Percentiles rank a stretch among this genome's conserved stretches.
Conservation (phyloP, 2,797 vertebrate species). For the Halcyon leucocephala region DNA sequence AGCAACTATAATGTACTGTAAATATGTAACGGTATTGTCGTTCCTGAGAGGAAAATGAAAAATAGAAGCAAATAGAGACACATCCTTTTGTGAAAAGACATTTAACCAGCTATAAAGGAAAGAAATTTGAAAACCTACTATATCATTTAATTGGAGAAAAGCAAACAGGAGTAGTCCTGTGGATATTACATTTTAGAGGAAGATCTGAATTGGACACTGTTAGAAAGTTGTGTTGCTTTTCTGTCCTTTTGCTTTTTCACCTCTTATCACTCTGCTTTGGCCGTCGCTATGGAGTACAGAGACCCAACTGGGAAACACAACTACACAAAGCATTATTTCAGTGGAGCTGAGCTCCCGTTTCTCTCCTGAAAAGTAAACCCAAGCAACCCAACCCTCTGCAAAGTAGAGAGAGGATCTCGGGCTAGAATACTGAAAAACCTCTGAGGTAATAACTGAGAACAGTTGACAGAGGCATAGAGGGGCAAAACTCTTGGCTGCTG, state of each 20-base stretch:
- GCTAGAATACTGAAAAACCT: neutral
- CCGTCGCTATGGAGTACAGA: neutral
- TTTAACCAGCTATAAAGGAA: neutral
- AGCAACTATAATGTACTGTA: neutral
- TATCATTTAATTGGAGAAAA: neutral
- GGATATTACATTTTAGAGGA: neutral
- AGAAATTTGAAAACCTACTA: fast-evolving
- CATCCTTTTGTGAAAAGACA: neutral
- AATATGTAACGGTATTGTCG: neutral
- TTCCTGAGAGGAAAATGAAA: neutral
- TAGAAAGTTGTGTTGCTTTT: neutral
- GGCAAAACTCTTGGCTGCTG: neutral
- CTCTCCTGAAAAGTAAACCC: neutral
- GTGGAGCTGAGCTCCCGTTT: neutral
- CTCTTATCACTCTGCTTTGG: neutral
- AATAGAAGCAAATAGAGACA: neutral
- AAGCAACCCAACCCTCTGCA: neutral
- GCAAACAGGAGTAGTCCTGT: neutral
- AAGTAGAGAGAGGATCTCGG: neutral
- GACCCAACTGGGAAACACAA: neutral
- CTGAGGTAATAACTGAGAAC: neutral
- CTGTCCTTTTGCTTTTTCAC: neutral
- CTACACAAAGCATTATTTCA: neutral
- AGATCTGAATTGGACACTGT: neutral
- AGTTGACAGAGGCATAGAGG: neutral